Evolutionary conservation across 2,113 vertebrate genomes (phyloP).

Genomic region (Eurystomus gularis): DNA sequence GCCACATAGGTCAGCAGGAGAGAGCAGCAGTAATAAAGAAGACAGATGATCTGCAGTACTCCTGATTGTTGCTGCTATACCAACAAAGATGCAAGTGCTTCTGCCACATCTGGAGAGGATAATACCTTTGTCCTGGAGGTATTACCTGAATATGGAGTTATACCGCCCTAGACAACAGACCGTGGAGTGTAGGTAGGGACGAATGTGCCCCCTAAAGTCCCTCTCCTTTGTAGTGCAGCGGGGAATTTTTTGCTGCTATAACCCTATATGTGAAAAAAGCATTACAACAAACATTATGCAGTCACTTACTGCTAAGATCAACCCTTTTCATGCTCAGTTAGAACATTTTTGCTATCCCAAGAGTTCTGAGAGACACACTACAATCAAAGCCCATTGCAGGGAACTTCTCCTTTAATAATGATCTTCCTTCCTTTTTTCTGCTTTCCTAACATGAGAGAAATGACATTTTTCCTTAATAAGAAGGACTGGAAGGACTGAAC

Average conservation of each 20-base stretch:
- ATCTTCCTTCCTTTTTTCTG: not conserved
- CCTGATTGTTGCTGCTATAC: not conserved
- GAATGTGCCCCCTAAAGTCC: not conserved
- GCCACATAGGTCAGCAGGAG: not conserved
- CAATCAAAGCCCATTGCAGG: slow-evolving; percentile 3
- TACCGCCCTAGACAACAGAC: not conserved
- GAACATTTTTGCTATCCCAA: not conserved
- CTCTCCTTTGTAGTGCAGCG: not conserved
- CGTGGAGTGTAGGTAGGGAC: not conserved
- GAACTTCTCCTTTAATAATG: slow-evolving; percentile 19
- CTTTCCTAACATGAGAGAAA: not conserved
- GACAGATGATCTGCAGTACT: not conserved
- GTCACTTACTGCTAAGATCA: not conserved
- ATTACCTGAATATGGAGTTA: not conserved
- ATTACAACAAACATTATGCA: not conserved
- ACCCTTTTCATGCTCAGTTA: not conserved
- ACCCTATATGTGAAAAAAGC: not conserved
- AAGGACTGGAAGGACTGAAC: not conserved
- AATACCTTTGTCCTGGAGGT: not conserved
- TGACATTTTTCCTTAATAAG: slow-evolving; percentile 1
- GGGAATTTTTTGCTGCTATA: not conserved
- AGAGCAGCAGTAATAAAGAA: slow-evolving; percentile 29
- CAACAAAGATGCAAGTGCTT: not conserved
- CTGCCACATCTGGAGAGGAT: not conserved
- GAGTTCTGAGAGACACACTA: not conserved